Conservation (phyloP, 2,888 invertebrate species). For the Cheilosia urbana region DNA sequence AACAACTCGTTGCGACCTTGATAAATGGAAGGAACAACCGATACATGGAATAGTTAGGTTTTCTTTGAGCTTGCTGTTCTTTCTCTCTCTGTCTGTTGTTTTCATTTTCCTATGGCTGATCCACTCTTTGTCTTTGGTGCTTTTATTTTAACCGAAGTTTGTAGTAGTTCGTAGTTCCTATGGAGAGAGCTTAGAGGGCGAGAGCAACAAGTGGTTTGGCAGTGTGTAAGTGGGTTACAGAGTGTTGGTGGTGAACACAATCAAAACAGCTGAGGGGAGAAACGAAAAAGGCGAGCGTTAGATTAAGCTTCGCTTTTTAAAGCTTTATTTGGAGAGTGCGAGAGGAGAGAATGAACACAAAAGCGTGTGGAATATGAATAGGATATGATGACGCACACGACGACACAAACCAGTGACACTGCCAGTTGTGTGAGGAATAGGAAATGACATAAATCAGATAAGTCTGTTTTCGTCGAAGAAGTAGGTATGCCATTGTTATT, state of each 20-base stretch:
- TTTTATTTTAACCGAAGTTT: background rate
- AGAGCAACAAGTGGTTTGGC: slow-evolving; percentile 67
- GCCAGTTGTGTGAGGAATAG: too few species aligned
- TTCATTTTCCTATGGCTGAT: slow-evolving; percentile 56
- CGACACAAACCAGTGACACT: slow-evolving; percentile 11
- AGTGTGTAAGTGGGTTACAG: slow-evolving; percentile 21
- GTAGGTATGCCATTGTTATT: slow-evolving; percentile 11
- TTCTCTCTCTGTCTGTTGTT: slow-evolving; percentile 44
- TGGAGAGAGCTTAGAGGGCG: slow-evolving; percentile 25
- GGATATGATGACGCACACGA: slow-evolving; percentile 20
- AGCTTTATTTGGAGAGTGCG: slow-evolving; percentile 54
- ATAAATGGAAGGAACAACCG: slow-evolving; percentile 73
- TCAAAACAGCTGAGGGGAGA: background rate
- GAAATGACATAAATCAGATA: background rate
- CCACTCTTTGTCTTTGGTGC: slow-evolving; percentile 55
- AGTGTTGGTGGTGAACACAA: slow-evolving; percentile 32
- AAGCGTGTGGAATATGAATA: slow-evolving; percentile 6
- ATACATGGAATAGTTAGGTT: slow-evolving; percentile 72
- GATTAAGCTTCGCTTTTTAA: slow-evolving; percentile 23
- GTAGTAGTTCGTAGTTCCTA: background rate
- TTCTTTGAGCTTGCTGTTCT: slow-evolving; percentile 45
- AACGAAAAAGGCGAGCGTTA: background rate
- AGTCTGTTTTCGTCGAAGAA: slow-evolving; percentile 23
- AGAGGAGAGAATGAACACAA: slow-evolving; percentile 16
- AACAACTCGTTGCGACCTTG: slow-evolving; percentile 74